These are phyloP conservation scores for Cyrtonyx montezumae DNA, from an alignment of 2,113 vertebrate species.

Conservation along the genomic window DNA sequence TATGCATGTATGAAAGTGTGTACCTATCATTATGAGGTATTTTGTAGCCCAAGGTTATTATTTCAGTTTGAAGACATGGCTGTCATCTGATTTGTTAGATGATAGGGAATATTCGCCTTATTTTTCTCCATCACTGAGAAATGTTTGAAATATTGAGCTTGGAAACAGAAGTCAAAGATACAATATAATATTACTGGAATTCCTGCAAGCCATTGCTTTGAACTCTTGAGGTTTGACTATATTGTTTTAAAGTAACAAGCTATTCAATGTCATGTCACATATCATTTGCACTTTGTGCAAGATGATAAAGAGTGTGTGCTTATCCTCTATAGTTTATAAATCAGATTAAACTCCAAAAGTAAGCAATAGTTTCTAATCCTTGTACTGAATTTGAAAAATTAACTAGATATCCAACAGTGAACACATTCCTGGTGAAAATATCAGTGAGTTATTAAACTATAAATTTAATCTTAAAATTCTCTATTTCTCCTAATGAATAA, in stretches of 20 bases:
- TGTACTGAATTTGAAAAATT: conserved; percentile 41
- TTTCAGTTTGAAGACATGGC: background rate
- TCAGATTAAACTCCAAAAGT: conserved; percentile 42
- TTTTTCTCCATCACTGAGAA: background rate
- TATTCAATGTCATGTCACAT: conserved; percentile 22
- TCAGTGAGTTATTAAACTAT: conserved; percentile 57
- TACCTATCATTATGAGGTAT: background rate
- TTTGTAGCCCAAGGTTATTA: background rate
- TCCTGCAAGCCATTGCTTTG: background rate
- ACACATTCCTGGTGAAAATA: conserved; percentile 60
- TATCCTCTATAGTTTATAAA: conserved; percentile 47
- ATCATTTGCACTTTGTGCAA: background rate
- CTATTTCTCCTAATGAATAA: conserved; percentile 21
- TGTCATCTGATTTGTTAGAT: background rate
- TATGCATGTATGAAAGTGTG: background rate
- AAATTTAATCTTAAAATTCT: conserved; percentile 61
- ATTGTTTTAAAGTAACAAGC: conserved; percentile 38
- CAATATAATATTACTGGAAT: background rate
- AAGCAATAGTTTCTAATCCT: conserved; percentile 23
- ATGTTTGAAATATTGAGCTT: background rate
- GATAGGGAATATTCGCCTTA: background rate
- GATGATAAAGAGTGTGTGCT: background rate
- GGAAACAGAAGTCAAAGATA: conserved; percentile 15
- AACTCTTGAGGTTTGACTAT: background rate
- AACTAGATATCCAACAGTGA: conserved; percentile 16